phyloP scores from a whole-genome alignment of 2,888 invertebrate genomes.

The Nezara viridula region DNA sequence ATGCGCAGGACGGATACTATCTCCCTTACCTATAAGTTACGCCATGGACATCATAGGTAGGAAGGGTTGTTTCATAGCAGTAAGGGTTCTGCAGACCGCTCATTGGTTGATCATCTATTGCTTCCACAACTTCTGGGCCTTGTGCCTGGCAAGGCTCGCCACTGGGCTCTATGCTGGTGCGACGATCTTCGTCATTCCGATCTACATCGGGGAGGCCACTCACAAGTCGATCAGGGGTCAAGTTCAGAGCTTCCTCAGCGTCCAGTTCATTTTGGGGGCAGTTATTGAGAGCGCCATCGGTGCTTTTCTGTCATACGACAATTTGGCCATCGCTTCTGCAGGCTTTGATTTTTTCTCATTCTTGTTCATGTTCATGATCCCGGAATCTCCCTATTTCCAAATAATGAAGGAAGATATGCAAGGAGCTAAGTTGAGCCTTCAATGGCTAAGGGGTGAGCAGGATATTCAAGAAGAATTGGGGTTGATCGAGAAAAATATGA shows the following conservation, averaged over 20 bases:
- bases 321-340: slow-evolving; percentile 16
- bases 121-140: slow-evolving; percentile 28
- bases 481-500: slow-evolving; percentile 14
- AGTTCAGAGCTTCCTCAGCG: slow-evolving; percentile 65
- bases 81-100: neutral
- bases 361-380: slow-evolving; percentile 47
- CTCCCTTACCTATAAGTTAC: slow-evolving; percentile 54
- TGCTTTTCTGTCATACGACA: slow-evolving; percentile 67
- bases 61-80: slow-evolving; percentile 49
- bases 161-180: slow-evolving; percentile 51
- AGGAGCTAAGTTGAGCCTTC: slow-evolving; percentile 17
- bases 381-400: slow-evolving; percentile 58
- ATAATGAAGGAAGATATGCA: neutral
- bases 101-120: slow-evolving; percentile 56
- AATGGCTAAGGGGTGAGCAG: slow-evolving; percentile 50
- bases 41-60: slow-evolving; percentile 57
- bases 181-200: slow-evolving; percentile 13
- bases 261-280: slow-evolving; percentile 69
- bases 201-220: slow-evolving; percentile 58
- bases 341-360: neutral
- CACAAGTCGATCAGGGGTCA: slow-evolving; percentile 54
- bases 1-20: slow-evolving; percentile 35
- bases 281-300: slow-evolving; percentile 69
- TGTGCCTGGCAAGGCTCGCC: slow-evolving; percentile 53
- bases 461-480: slow-evolving; percentile 20